Evolutionary conservation across 2,797 vertebrate genomes (phyloP), one percentile per base, ranked within the genome.

Genomic region (Alauda arvensis): DNA sequence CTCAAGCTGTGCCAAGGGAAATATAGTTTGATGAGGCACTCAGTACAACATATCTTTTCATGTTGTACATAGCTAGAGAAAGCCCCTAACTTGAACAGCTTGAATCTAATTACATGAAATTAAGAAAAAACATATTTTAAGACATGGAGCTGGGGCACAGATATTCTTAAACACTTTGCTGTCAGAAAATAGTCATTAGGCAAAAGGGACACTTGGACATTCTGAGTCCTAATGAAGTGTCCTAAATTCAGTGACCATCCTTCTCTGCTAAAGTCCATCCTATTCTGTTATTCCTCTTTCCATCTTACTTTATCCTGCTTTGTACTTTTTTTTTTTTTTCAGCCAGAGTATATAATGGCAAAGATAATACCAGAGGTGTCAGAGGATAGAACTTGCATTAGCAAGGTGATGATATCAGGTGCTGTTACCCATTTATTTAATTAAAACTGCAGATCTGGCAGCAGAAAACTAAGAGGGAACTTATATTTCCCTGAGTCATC

Each of bases 331-430:
- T 83, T 31, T 45, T 29, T 85, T 88, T 74, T 75, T 9, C 19
- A 83, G 29, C 1, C 42, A 69, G 45, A 77, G 13, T 62, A 43
- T 53, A 34, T 63, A 78, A 57, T 37, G 5, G 18, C 74, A 87
- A 69, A 86, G 61, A 65, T 79, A 85, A 78, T 37, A n/a, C 0
- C 77, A 46, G 60, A 53, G 39, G 14, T 89, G 72, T 37, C 59
- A 80, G 66, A 91, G 52, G 78, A 81, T 53, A 91, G 72, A 89
- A 75, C 18, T 83, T 80, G 31, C 59, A 62, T 80, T 89, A 83
- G 60, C 45, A 87, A 88, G 34, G 21, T 84, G 59, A 76, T 84
- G 14, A 81, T 75, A 28, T 83, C 69, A 62, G 40, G 52, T 62
- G 29, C 10, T 83, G 13, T 65, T 63, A 88, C n/a, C 25, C 66